These are phyloP conservation scores for Lasioglossum baleicum DNA, from an alignment of 1,140 invertebrate species.

Conservation along the genomic window DNA sequence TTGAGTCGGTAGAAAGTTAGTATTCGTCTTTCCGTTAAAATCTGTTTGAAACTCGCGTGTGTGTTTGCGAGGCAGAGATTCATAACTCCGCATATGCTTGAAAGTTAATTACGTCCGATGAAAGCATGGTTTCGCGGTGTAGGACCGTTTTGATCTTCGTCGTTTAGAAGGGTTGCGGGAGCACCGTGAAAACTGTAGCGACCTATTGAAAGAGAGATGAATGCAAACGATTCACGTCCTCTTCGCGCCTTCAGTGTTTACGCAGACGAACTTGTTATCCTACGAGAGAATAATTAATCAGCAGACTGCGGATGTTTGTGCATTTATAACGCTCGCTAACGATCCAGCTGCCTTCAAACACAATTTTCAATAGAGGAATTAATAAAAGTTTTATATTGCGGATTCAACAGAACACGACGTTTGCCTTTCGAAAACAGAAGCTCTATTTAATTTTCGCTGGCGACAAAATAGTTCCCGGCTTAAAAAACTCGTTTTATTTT, in stretches of 20 bases:
- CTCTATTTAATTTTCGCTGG: no score
- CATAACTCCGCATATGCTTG: background rate
- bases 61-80: background rate
- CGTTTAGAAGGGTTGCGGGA: conserved; percentile 20
- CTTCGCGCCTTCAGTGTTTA: background rate
- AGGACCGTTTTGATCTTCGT: no score
- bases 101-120: conserved; percentile 23
- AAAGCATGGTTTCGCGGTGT: background rate
- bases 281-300: conserved; percentile 36
- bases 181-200: background rate
- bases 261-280: conserved; percentile 10
- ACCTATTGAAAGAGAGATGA: conserved; percentile 13
- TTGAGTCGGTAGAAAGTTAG: no score
- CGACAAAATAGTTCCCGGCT: no score
- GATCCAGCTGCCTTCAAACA: no score
- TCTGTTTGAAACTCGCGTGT: background rate
- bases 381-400: no score
- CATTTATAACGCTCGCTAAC: no score
- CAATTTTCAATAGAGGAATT: no score
- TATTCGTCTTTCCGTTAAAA: no score
- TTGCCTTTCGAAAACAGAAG: no score
- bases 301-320: background rate
- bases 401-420: no score
- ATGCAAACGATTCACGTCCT: conserved; percentile 27
- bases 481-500: no score